These are phyloP conservation scores for Trissonchulus sp. DNA, from an alignment of 2,888 invertebrate genomes.

Conservation along the genomic window DNA sequence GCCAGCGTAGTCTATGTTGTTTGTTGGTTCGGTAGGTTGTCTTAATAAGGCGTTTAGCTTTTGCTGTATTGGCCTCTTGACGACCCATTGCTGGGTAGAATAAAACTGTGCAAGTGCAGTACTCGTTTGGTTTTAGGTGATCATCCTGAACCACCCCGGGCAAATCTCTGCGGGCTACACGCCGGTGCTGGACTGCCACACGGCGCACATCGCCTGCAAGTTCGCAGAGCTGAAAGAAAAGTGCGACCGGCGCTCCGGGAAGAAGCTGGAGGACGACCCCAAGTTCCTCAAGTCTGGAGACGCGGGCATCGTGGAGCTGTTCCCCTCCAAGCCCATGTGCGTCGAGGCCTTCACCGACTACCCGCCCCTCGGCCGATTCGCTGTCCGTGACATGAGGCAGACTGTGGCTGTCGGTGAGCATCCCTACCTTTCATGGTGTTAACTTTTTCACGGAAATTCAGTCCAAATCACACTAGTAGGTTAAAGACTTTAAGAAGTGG, in stretches of 20 bases:
- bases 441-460: too few relatives aligned
- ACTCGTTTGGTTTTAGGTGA: slow-evolving; percentile 75
- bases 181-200: slow-evolving; percentile 99
- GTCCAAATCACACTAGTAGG: too few relatives aligned
- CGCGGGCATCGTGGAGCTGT: slow-evolving; percentile 84
- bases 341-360: slow-evolving; percentile 97
- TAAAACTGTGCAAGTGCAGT: too few relatives aligned
- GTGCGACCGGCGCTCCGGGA: slow-evolving; percentile 95
- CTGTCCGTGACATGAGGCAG: slow-evolving; percentile 98
- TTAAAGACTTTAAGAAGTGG: too few relatives aligned
- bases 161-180: slow-evolving; percentile 98
- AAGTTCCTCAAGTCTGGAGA: slow-evolving; percentile 87
- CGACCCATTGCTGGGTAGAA: too few relatives aligned
- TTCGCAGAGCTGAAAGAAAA: slow-evolving; percentile 98
- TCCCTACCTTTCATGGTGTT: too few relatives aligned
- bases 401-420: slow-evolving; percentile 85
- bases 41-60: too few relatives aligned
- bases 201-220: slow-evolving; percentile 99
- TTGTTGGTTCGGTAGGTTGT: too few relatives aligned
- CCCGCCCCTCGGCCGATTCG: slow-evolving; percentile 91
- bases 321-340: slow-evolving; percentile 94
- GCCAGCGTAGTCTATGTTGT: too few relatives aligned
- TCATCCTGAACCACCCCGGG: slow-evolving; percentile 98
- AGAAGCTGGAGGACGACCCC: slow-evolving; percentile 57
- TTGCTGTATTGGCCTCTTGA: too few relatives aligned